These are phyloP conservation scores for Lepus oiostolus DNA, from an alignment of 2,797 vertebrate species.

Conservation along the genomic window DNA sequence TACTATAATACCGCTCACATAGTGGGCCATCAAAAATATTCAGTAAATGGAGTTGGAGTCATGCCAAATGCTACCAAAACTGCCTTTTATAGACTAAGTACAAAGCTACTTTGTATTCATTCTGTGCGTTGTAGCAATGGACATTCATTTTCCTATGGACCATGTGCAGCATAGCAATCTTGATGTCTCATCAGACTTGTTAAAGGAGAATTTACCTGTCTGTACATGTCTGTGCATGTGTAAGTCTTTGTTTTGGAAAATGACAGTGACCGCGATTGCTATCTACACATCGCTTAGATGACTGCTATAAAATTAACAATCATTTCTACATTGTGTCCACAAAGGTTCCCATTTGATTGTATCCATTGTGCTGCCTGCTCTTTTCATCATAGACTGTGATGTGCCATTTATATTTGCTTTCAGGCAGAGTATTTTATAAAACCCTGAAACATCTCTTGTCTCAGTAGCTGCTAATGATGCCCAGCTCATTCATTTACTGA, in stretches of 20 bases:
- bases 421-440: neutral
- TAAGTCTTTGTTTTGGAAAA: conserved; percentile 76
- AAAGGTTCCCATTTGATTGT: conserved; percentile 41
- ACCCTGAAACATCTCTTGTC: neutral
- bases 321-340: conserved; percentile 12
- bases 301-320: conserved; percentile 61
- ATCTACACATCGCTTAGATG: conserved; percentile 61
- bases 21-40: conserved; percentile 31
- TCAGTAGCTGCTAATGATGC: neutral
- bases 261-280: conserved; percentile 53
- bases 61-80: neutral
- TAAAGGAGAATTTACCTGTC: conserved; percentile 71
- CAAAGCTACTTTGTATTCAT: conserved; percentile 48
- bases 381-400: neutral
- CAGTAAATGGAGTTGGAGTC: neutral
- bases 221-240: conserved; percentile 18
- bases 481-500: neutral
- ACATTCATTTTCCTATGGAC: conserved; percentile 58
- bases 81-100: neutral
- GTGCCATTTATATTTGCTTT: neutral
- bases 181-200: conserved; percentile 68
- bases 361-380: conserved; percentile 19
- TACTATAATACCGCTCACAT: neutral
- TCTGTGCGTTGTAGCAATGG: neutral
- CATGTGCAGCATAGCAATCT: neutral